Base-by-base conservation (phyloP, 2,888 invertebrate species). In the Desoria tigrina region DNA sequence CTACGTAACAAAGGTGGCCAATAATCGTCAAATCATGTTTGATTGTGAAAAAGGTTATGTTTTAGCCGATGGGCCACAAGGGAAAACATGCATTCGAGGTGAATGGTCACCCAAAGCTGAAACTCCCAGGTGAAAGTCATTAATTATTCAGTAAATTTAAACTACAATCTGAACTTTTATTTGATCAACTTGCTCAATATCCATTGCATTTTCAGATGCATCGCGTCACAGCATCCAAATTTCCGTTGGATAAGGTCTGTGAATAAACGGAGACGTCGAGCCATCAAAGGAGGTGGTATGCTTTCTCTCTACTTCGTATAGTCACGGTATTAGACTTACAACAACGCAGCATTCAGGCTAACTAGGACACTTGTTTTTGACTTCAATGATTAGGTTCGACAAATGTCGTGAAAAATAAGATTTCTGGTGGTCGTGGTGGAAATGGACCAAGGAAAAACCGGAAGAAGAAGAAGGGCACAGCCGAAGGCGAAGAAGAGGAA, bases 21-120 rank as follows among this genome's bases (percentile, higher is more conserved):
- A 94, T 79, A 94, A 94, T 79, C 92, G 94, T 76, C 94, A 94
- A 81, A 94, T 95, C 63, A 92, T 93, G 89, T 97, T 94, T 80
- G 94, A 95, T 77, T 97, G 96, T 78, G 90, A 94, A 76, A 90
- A 91, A 77, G 94, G 94, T 0, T 95, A 90, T 78, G 90, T 92
- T 0, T 80, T 96, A 27, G 87, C 88, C 26, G 88, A 89, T 74
- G 96, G 96, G 1, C 90, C 93, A 0, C 91, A 92, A 0, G 94
- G 94, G 1, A 95, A 97, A 0, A 97, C 96, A 0, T 97, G 97
- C 77, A 87, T 97, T 27, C 92, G 94, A 7, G 96, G 96, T 0
- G 87, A 87, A 67, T 97, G 97, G 97, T 91, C 93, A 71, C 97
- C 97, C 0, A 85, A 86, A 72, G 88, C 92, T 76, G 80, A 93